Base-by-base conservation (phyloP, 2,113 vertebrate genomes). In the Cryptomyrus ogoouensis region DNA sequence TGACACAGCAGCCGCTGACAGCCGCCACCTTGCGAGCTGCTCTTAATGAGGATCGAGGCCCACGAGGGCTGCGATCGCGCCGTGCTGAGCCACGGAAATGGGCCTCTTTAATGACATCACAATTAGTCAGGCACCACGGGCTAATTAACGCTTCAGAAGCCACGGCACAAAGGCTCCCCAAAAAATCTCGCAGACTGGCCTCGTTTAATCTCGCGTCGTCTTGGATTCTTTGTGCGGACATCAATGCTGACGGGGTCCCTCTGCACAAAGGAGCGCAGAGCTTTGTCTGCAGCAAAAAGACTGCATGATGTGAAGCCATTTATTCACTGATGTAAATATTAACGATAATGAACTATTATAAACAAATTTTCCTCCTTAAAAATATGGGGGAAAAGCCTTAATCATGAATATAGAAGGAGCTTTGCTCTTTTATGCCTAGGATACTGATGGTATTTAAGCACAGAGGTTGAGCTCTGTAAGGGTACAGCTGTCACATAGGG, bases 41-140 rank as follows among this genome's bases (percentile, higher is more conserved):
- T 70, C 46, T 87, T 91, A 91, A 91, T 91, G 89, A 90, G 91
- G 89, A 62, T 89, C 56, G 47, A 24, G 74, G 87, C 89, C 83
- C 87, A 58, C 42, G 24, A 87, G 58, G 89, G 80, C 42, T 35
- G 42, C 58, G 21, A 19, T 58, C 31, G 39, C 84, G 56, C 19
- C 9, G 9, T 1, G 35, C 35, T 12, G 21, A 83, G 50, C 47
- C 31, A 49, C 24, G 46, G 31, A 89, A 80, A 74, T n/a, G 17
- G 66, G 88, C 42, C 66, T 39, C 66, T 52, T 17, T 47, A 89
- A 89, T 77, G 88, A 49, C 70, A 80, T 89, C 70, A 52, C n/a
- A 80, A 53, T 83, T 56, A 80, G 27, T 15, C 46, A n/a, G 74
- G 66, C 70, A 74, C 70, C 88, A 53, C 47, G 50, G 74, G 19